A percentile compares a stretch with the other conserved stretches of the same genome.
phyloP scores from a whole-genome alignment of 2,797 vertebrate species.

The Rhabdomys pumilio region DNA sequence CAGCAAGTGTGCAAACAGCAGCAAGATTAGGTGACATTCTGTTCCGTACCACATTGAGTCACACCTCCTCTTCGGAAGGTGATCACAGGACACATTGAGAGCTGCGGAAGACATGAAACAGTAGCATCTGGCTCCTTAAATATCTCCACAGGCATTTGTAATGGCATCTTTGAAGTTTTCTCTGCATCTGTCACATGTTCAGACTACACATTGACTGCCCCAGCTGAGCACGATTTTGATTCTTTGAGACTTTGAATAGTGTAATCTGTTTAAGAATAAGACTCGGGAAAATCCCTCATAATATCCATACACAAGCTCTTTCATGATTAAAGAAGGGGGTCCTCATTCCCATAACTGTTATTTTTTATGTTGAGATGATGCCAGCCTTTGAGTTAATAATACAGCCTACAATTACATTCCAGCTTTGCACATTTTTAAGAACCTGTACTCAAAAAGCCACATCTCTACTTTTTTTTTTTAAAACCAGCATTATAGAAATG shows the following conservation, averaged over 20 bases:
- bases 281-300: constrained; percentile 85
- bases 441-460: constrained; percentile 83
- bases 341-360: constrained; percentile 79
- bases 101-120: constrained; percentile 81
- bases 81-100: constrained; percentile 86
- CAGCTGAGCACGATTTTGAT: constrained; percentile 88
- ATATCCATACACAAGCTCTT: constrained; percentile 81
- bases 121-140: constrained; percentile 88
- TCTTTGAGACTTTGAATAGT: constrained; percentile 86
- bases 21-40: constrained; percentile 67
- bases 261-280: constrained; percentile 87
- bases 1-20: constrained; percentile 28
- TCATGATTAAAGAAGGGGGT: constrained; percentile 78
- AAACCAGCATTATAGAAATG: constrained; percentile 80
- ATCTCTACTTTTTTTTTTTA: constrained; percentile 68
- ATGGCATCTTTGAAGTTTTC: constrained; percentile 88
- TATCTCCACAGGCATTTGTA: constrained; percentile 88
- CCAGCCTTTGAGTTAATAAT: constrained; percentile 81
- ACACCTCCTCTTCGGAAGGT: constrained; percentile 84
- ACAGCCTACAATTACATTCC: constrained; percentile 84
- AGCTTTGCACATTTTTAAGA: constrained; percentile 82
- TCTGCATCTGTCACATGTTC: constrained; percentile 88
- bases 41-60: constrained; percentile 77
- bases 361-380: constrained; percentile 81
- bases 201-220: constrained; percentile 86